These are phyloP conservation scores for Garra rufa DNA, from an alignment of 2,113 vertebrate species.

Conservation along the genomic window DNA sequence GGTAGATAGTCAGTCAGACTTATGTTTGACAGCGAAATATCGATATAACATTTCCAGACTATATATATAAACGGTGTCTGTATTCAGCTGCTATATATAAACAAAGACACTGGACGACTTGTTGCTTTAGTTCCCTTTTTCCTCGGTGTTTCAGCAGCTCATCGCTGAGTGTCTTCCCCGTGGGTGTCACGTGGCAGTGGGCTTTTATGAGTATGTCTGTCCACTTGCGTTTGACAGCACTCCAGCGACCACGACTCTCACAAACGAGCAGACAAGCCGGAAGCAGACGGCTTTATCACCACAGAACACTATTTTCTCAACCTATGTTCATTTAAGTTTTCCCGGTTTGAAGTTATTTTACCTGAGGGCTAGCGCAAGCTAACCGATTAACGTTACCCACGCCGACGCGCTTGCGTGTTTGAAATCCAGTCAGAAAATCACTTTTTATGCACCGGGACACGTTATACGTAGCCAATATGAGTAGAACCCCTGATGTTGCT, in stretches of 20 bases:
- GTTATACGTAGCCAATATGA: background rate
- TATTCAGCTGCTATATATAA: background rate
- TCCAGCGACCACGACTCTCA: background rate
- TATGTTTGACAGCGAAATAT: background rate
- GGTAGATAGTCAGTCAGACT: background rate
- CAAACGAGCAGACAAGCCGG: background rate
- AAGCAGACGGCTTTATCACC: background rate
- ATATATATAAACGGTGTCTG: background rate
- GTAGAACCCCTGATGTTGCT: background rate
- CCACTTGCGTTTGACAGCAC: slow-evolving; percentile 12
- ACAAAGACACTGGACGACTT: background rate
- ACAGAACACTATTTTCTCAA: background rate
- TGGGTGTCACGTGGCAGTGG: slow-evolving; percentile 36
- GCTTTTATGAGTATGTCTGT: background rate
- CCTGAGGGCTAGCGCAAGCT: slow-evolving; percentile 26
- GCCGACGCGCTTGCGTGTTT: background rate
- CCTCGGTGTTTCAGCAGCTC: background rate
- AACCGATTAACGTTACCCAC: background rate
- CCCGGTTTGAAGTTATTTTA: background rate
- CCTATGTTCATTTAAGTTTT: slow-evolving; percentile 15
- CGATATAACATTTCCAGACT: background rate
- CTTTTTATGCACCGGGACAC: background rate
- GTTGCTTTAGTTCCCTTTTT: background rate
- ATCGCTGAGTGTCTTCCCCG: background rate
- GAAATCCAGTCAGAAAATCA: background rate